Percentiles rank a stretch among this genome's conserved stretches.
Conservation (phyloP, 2,113 vertebrate species). For the Tretioscincus oriximinensis region DNA sequence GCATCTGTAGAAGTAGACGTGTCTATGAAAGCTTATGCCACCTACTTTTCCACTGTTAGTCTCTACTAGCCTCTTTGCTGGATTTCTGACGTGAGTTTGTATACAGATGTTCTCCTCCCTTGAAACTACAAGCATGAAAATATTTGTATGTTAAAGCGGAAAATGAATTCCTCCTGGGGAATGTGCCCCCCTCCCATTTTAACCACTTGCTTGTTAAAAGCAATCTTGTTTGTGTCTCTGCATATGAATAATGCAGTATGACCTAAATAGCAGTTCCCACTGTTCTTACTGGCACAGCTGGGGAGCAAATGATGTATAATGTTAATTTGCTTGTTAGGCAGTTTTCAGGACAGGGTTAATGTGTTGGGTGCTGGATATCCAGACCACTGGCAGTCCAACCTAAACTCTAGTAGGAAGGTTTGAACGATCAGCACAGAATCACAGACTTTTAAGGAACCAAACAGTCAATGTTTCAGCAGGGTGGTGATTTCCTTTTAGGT, state of each 20-base stretch:
- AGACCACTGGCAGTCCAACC: conserved; percentile 38
- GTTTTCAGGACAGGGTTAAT: conserved; percentile 38
- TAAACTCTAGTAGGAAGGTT: conserved; percentile 58
- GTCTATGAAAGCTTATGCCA: no score
- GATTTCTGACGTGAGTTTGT: background rate
- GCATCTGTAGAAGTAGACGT: no score
- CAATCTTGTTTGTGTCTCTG: background rate
- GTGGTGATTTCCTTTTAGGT: conserved; percentile 92
- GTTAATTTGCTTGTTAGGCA: background rate
- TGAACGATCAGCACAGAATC: conserved; percentile 66
- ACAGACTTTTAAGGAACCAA: conserved; percentile 78
- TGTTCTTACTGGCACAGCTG: background rate
- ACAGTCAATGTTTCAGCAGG: conserved; percentile 86
- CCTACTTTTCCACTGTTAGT: no score
- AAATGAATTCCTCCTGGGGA: background rate
- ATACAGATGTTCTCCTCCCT: conserved; percentile 1
- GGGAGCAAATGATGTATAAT: background rate
- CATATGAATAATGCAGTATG: accelerated
- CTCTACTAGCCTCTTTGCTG: no score
- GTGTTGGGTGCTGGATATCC: background rate
- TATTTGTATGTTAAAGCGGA: background rate
- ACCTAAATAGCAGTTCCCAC: accelerated
- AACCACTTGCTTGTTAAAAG: background rate
- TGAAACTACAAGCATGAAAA: accelerated
- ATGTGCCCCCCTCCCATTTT: background rate